These are phyloP conservation scores for Ardeotis arabs DNA, from an alignment of 2,113 vertebrate species.

Conservation along the genomic window DNA sequence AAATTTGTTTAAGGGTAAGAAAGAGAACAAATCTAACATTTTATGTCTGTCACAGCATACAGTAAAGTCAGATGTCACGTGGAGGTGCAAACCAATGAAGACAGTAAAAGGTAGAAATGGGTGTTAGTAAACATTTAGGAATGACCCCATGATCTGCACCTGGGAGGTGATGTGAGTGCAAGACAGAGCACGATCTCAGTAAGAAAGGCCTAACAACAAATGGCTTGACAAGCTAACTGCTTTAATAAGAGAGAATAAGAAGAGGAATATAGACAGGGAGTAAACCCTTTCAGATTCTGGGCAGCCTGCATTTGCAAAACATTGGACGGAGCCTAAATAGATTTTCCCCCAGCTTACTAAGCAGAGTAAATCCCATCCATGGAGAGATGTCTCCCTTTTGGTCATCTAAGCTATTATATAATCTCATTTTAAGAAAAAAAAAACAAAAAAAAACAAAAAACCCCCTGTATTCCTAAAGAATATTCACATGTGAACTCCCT, in stretches of 20 bases:
- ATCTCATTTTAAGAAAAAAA: background rate
- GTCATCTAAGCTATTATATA: background rate
- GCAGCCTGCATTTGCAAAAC: background rate
- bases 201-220: too few species aligned
- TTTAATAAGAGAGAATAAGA: background rate
- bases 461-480: too few species aligned
- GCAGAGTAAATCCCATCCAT: background rate
- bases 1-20: too few species aligned
- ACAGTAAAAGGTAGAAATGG: background rate
- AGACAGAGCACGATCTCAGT: background rate
- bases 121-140: background rate
- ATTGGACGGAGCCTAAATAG: accelerated
- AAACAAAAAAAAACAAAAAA: too few species aligned
- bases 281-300: background rate
- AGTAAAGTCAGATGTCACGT: background rate
- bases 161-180: accelerated
- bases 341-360: accelerated
- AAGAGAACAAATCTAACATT: background rate
- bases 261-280: background rate
- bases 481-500: too few species aligned
- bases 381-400: background rate
- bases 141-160: background rate
- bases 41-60: background rate
- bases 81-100: background rate
- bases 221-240: background rate